A percentile compares a stretch with the other conserved stretches of the same genome.
These are phyloP conservation scores for Notospermus geniculatus DNA, from an alignment of 1,140 invertebrate genomes.

Conservation along the genomic window DNA sequence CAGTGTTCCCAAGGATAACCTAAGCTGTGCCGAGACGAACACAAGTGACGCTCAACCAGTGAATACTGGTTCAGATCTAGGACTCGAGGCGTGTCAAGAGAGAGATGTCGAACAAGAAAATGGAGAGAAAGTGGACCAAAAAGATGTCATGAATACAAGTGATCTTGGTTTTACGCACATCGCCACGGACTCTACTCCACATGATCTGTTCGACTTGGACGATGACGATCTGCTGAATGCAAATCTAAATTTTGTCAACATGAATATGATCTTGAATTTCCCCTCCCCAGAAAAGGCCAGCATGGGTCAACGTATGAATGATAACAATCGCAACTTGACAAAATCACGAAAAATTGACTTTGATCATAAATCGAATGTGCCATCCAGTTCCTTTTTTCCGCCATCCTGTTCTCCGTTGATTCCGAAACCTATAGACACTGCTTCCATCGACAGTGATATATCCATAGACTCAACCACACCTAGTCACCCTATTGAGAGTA, in stretches of 20 bases:
- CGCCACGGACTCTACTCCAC: neutral
- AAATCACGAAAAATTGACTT: slow-evolving; percentile 1
- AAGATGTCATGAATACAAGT: no score
- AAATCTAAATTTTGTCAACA: slow-evolving; percentile 2
- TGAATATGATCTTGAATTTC: slow-evolving; percentile 8
- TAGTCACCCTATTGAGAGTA: no score
- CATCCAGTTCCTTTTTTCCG: no score
- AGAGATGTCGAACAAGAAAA: neutral
- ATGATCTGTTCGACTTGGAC: slow-evolving; percentile 7
- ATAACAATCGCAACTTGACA: neutral
- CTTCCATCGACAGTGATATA: no score
- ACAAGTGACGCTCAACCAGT: neutral
- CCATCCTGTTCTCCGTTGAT: no score
- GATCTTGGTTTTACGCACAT: neutral
- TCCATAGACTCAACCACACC: no score
- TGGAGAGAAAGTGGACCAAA: no score
- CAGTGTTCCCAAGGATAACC: neutral
- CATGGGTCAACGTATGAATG: neutral
- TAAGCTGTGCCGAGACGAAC: neutral
- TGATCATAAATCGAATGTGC: neutral
- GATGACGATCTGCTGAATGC: slow-evolving; percentile 1
- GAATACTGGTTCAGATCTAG: neutral
- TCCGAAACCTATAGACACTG: no score
- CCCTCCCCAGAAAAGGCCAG: neutral
- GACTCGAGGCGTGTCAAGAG: neutral